Evolutionary conservation across 2,797 vertebrate genomes (phyloP).

Genomic region (Phalanger gymnotis): DNA sequence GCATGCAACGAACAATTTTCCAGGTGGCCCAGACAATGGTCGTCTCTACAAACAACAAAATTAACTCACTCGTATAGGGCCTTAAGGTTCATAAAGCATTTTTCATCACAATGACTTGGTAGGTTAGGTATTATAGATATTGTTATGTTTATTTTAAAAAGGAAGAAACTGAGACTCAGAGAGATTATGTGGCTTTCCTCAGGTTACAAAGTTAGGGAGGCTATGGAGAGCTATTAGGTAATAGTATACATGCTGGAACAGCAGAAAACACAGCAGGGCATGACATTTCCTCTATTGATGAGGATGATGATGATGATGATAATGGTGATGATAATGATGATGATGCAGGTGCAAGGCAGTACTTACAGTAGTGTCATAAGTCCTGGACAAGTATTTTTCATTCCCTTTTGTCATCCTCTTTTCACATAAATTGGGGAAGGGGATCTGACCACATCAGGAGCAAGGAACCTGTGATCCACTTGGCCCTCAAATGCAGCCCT

Average conservation of each 20-base stretch:
- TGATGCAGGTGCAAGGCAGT: not conserved
- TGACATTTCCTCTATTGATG: too few species aligned
- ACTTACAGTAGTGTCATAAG: not conserved
- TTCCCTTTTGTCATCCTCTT: too few species aligned
- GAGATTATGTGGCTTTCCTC: not conserved
- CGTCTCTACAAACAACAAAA: not conserved
- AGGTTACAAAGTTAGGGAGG: not conserved
- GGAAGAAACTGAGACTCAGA: not conserved
- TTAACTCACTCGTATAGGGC: not conserved
- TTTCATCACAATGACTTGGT: not conserved
- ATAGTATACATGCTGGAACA: not conserved
- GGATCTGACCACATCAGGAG: too few species aligned
- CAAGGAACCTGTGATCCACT: too few species aligned
- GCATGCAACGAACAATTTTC: not conserved
- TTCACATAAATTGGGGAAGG: too few species aligned
- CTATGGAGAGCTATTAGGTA: not conserved
- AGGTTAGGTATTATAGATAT: not conserved
- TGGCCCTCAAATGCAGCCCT: too few species aligned
- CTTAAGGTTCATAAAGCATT: not conserved
- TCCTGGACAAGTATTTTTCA: too few species aligned
- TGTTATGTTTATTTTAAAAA: not conserved
- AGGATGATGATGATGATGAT: not conserved
- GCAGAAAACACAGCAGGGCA: too few species aligned
- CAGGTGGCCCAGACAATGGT: not conserved
- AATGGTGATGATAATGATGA: too few species aligned